These are phyloP conservation scores for Prunella strophiata DNA, from an alignment of 2,797 vertebrate genomes.

Conservation along the genomic window DNA sequence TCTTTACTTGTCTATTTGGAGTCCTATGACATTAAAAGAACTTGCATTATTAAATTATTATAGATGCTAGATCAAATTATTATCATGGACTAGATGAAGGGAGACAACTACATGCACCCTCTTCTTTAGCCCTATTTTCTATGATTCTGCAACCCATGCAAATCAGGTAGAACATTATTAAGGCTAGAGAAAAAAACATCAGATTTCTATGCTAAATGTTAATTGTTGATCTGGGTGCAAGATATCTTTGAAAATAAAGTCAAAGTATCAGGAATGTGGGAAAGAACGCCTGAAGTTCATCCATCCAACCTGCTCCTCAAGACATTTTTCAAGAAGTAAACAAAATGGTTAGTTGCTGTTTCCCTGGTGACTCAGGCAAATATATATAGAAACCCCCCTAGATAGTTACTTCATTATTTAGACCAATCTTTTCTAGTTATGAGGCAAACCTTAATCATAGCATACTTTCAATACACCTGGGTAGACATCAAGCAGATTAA, in stretches of 20 bases:
- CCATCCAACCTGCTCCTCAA: not conserved
- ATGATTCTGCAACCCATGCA: not conserved
- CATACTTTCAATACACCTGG: not conserved
- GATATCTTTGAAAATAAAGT: not conserved
- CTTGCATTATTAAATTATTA: not conserved
- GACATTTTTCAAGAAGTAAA: not conserved
- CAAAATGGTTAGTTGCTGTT: not conserved
- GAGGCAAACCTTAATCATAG: not conserved
- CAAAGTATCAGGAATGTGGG: not conserved
- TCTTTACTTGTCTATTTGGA: not conserved
- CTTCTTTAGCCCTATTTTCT: not conserved
- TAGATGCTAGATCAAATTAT: not conserved
- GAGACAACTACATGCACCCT: not conserved
- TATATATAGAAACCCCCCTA: rapidly evolving
- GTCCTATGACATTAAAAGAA: not conserved
- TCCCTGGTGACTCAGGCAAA: not conserved
- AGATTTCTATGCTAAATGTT: not conserved
- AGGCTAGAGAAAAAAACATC: not conserved
- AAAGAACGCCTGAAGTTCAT: not conserved
- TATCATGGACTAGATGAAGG: not conserved
- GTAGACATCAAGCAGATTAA: not conserved
- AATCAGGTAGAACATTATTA: not conserved
- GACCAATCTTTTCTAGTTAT: not conserved
- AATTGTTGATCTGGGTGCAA: not conserved
- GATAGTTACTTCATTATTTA: not conserved